phyloP scores from a whole-genome alignment of 2,113 vertebrate genomes.

The Cairina moschata region DNA sequence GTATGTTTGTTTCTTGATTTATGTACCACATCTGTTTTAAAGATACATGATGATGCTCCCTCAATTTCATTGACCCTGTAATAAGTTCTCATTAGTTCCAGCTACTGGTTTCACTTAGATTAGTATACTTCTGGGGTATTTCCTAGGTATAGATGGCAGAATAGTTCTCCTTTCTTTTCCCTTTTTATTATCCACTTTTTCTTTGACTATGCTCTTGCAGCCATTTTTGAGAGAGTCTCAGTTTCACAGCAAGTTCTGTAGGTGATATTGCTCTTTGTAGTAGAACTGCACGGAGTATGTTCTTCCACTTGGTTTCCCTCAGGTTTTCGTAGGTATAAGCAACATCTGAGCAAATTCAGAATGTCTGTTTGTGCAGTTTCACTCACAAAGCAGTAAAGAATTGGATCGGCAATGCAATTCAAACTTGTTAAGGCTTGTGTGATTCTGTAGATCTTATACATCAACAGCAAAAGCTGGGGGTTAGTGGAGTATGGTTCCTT shows the following conservation, averaged over 20 bases:
- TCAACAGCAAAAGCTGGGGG: not conserved
- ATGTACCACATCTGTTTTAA: not conserved
- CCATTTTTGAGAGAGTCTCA: not conserved
- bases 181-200: not conserved
- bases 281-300: not conserved
- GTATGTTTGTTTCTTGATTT: not conserved
- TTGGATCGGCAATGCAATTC: slow-evolving; percentile 87
- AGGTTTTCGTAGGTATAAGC: not conserved
- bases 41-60: not conserved
- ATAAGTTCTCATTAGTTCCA: not conserved
- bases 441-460: slow-evolving; percentile 80
- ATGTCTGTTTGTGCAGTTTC: slow-evolving; percentile 80
- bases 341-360: slow-evolving; percentile 72
- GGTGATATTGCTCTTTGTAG: not conserved
- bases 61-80: not conserved
- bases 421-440: slow-evolving; percentile 80
- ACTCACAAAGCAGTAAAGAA: slow-evolving; percentile 91
- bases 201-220: not conserved
- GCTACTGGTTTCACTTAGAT: not conserved
- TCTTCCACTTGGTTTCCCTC: not conserved
- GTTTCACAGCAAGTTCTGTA: slow-evolving; percentile 9
- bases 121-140: not conserved
- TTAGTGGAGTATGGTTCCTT: slow-evolving; percentile 40
- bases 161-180: not conserved
- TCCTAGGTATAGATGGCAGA: not conserved